Evolutionary conservation across 2,888 invertebrate genomes (phyloP).

Genomic region (Tortrix viridana): DNA sequence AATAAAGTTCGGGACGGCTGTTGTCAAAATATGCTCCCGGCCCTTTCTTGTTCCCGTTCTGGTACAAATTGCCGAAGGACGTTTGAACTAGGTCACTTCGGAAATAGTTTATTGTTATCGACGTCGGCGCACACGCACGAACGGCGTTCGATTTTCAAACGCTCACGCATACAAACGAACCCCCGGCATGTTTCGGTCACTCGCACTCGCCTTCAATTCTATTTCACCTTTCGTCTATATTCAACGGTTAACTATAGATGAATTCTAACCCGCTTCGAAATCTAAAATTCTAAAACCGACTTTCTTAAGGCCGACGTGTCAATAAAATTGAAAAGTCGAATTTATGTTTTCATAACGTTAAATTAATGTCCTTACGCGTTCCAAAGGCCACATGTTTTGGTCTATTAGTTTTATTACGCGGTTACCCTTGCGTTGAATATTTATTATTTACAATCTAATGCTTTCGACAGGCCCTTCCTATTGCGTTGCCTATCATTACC

Average conservation of each 20-base stretch:
- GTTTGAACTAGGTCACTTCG: slow-evolving; percentile 83
- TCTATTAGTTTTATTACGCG: slow-evolving; percentile 76
- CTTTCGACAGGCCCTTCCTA: slow-evolving; percentile 66
- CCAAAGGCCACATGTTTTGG: slow-evolving; percentile 72
- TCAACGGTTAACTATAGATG: slow-evolving; percentile 42
- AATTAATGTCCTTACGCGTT: slow-evolving; percentile 63
- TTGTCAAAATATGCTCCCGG: slow-evolving; percentile 70
- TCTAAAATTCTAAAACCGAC: slow-evolving; percentile 56
- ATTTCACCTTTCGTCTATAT: slow-evolving; percentile 63
- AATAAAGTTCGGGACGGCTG: slow-evolving; percentile 65
- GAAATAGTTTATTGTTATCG: slow-evolving; percentile 85
- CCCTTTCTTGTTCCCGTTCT: slow-evolving; percentile 83
- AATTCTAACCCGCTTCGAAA: slow-evolving; percentile 71
- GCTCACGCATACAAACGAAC: slow-evolving; percentile 67
- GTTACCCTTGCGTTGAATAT: slow-evolving; percentile 75
- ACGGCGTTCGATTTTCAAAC: slow-evolving; percentile 67
- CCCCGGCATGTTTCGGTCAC: slow-evolving; percentile 67
- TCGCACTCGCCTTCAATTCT: slow-evolving; percentile 62
- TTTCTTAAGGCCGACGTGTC: slow-evolving; percentile 75
- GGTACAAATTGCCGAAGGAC: slow-evolving; percentile 83
- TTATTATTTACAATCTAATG: slow-evolving; percentile 58
- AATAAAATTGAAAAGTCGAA: slow-evolving; percentile 75
- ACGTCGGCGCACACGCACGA: slow-evolving; percentile 76
- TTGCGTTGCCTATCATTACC: slow-evolving; percentile 45
- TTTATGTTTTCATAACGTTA: slow-evolving; percentile 70